Evolutionary conservation across 2,888 invertebrate species (phyloP).

Genomic region (Balanococcus diminutus): DNA sequence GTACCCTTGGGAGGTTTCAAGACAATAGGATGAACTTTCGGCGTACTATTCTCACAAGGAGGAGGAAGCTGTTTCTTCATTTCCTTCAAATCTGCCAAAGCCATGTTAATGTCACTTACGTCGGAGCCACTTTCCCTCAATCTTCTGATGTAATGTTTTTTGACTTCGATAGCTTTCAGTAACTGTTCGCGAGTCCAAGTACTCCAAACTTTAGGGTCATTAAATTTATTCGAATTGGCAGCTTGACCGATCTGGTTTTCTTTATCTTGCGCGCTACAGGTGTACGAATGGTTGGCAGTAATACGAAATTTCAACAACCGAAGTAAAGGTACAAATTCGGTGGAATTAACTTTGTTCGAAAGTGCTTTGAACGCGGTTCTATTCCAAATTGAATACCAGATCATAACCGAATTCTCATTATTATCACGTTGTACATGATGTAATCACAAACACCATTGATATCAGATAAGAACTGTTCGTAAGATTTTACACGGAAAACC

Average conservation of each 20-base stretch:
- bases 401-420: background rate
- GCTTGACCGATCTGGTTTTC: background rate
- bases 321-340: background rate
- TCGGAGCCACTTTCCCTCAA: background rate
- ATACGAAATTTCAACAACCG: background rate
- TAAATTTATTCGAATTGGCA: background rate
- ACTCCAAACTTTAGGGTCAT: background rate
- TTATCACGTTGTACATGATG: background rate
- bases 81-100: conserved; percentile 80
- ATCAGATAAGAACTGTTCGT: background rate
- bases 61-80: conserved; percentile 74
- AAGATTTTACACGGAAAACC: background rate
- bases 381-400: background rate
- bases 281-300: background rate
- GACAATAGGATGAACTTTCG: conserved; percentile 71
- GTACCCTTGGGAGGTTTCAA: conserved; percentile 94
- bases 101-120: conserved; percentile 79
- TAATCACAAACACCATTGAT: background rate
- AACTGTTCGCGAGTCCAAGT: background rate
- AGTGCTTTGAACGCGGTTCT: background rate
- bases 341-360: background rate
- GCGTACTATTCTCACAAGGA: conserved; percentile 64
- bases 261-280: too few relatives aligned
- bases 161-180: background rate
- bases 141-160: background rate